Conservation (phyloP, 2,888 invertebrate genomes). For the Troides oblongomaculatus region DNA sequence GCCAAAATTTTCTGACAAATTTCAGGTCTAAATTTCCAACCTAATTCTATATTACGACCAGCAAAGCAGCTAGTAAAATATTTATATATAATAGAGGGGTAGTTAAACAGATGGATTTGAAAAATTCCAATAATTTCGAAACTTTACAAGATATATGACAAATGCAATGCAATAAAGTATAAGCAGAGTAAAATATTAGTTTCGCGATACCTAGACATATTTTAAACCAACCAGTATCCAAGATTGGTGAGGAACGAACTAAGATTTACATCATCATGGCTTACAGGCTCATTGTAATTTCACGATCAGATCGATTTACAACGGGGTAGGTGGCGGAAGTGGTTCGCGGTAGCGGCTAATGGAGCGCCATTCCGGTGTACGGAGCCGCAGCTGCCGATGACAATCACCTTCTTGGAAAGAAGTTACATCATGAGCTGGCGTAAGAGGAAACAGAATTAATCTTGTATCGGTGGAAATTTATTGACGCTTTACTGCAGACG, state of each 20-base stretch:
- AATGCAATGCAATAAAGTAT: too few species aligned
- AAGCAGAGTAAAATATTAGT: too few species aligned
- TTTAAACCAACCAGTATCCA: too few species aligned
- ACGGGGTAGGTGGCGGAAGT: constrained; percentile 51
- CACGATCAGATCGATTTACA: constrained; percentile 43
- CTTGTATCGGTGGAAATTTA: neutral
- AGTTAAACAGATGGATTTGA: too few species aligned
- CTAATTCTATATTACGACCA: too few species aligned
- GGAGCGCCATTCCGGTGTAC: constrained; percentile 51
- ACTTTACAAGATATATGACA: too few species aligned
- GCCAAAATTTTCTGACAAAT: too few species aligned
- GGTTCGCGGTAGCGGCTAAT: constrained; percentile 58
- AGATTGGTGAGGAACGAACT: neutral
- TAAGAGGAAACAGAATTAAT: constrained; percentile 52
- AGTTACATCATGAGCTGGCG: constrained; percentile 51
- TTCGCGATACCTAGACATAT: too few species aligned
- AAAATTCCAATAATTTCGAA: too few species aligned
- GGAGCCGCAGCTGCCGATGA: constrained; percentile 54
- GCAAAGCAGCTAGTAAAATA: too few species aligned
- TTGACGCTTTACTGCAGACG: neutral
- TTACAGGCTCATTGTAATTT: constrained; percentile 33
- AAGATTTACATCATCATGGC: constrained; percentile 25
- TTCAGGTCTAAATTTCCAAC: too few species aligned
- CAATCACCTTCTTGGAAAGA: constrained; percentile 61
- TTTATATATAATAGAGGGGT: too few species aligned